Evolutionary conservation across 2,888 invertebrate species (phyloP), one percentile per base, ranked within the genome.

Genomic region (Selenia dentaria): DNA sequence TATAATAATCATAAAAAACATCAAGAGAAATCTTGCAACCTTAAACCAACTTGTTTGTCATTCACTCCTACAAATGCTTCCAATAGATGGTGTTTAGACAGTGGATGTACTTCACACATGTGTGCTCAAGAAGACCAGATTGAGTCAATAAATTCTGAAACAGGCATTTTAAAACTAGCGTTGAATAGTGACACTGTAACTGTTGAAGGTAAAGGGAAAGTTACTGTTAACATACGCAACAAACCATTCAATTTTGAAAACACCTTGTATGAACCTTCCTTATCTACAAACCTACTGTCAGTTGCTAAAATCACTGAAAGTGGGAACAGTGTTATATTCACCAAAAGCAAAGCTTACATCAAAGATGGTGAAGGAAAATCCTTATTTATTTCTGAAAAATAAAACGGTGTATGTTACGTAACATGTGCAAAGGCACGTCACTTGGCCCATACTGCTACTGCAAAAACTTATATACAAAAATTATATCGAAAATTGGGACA

Each of bases 271-370:
- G 45, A 34, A n/a, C 45, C 39, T 6, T 27, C n/a, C 10, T n/a
- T 45, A 12, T 45, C 34, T 11, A 28, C 33, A 12, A 45, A 45
- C 22, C 24, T 45, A 3, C 3, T 45, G 6, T 45, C 34, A n/a
- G 35, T 45, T 18, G 34, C 38, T 8, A 28, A 35, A 18, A 39
- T 45, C 1, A 45, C 45, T 9, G 45, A 45, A 14, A 14, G 12
- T 2, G 35, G 29, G n/a, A 1, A 33, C 3, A 38, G 9, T 8
- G 44, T 45, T 18, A 4, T 38, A 12, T 45, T 45, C 13, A 31
- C 16, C 0, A 28, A 45, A 22, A n/a, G 39, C 6, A 45, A 45
- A 25, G 39, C 45, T 6, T 24, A 14, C 0, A 16, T 45, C 4
- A 38, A 39, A 24, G 25, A 45, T 22, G 10, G n/a, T n/a, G n/a